Evolutionary conservation across 2,113 vertebrate genomes (phyloP).

Genomic region (Caretta caretta): DNA sequence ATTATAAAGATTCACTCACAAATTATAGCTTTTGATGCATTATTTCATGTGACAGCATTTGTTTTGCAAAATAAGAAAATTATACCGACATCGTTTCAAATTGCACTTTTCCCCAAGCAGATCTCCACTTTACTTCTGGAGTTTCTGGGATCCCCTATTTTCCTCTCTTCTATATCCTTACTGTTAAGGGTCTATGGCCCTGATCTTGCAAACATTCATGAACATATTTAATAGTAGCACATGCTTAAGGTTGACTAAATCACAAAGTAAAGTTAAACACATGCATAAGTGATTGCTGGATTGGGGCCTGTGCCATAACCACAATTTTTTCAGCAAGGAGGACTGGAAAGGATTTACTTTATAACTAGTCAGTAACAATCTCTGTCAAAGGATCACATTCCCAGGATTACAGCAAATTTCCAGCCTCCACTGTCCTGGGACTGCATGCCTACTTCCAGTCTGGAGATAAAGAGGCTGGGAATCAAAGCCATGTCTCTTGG

Average conservation of each 20-base stretch:
- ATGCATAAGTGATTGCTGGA: background rate
- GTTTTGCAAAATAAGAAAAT: background rate
- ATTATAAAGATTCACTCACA: background rate
- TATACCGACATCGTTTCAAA: background rate
- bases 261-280: background rate
- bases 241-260: background rate
- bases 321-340: background rate
- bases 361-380: background rate
- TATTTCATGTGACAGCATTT: background rate
- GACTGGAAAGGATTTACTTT: background rate
- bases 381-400: conserved; percentile 29
- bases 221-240: background rate
- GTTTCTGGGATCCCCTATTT: background rate
- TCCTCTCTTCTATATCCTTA: background rate
- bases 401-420: background rate
- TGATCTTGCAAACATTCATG: background rate
- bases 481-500: conserved; percentile 22
- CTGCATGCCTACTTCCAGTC: conserved; percentile 28
- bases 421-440: background rate
- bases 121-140: background rate
- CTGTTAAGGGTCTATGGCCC: background rate
- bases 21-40: background rate
- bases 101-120: background rate
- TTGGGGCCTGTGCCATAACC: background rate
- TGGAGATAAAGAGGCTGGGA: conserved; percentile 51